phyloP scores from a whole-genome alignment of 2,113 vertebrate species.

The Eulacestoma nigropectus region DNA sequence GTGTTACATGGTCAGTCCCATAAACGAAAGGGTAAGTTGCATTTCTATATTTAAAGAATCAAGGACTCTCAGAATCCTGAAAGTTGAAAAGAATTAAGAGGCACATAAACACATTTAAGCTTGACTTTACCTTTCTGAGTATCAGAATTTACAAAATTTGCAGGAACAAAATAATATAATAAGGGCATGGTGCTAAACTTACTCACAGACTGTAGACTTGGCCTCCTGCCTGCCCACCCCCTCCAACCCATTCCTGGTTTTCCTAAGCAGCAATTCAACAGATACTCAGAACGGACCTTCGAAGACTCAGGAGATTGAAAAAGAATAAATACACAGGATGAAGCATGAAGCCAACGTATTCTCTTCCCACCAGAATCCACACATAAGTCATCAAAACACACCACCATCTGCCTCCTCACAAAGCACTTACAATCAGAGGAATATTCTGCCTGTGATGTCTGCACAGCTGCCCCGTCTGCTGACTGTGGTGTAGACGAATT shows the following conservation, averaged over 20 bases:
- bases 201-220: not conserved
- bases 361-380: not conserved
- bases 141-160: not conserved
- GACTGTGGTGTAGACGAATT: constrained; percentile 68
- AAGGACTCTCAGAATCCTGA: not conserved
- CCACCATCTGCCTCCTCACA: not conserved
- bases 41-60: not conserved
- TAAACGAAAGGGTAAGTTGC: not conserved
- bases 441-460: constrained; percentile 78
- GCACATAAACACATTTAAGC: not conserved
- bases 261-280: not conserved
- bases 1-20: not conserved
- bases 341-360: not conserved
- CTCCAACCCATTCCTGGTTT: not conserved
- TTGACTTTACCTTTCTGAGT: not conserved
- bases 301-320: not conserved
- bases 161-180: not conserved
- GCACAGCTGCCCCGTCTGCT: constrained; percentile 61
- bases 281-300: not conserved
- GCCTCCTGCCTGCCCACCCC: not conserved
- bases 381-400: not conserved
- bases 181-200: not conserved
- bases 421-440: constrained; percentile 85
- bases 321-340: not conserved
- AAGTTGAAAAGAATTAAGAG: not conserved